phyloP scores from a whole-genome alignment of 2,797 vertebrate species.

The Sebastes taczanowskii region DNA sequence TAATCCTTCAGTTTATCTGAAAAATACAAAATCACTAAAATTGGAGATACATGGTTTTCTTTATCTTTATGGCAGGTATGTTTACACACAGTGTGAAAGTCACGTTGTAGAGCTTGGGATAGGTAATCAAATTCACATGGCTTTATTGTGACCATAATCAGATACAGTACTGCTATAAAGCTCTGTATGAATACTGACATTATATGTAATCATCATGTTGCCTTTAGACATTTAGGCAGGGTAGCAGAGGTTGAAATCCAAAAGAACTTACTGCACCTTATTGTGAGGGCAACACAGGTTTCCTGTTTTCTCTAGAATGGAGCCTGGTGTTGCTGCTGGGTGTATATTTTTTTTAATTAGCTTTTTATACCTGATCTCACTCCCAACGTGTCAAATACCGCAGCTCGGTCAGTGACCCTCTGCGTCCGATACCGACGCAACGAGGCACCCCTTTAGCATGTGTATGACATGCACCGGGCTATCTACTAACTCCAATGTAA shows the following conservation, averaged over 20 bases:
- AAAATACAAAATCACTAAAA: background rate
- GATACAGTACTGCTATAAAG: background rate
- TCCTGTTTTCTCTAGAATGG: background rate
- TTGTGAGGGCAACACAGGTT: too few species aligned
- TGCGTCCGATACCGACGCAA: too few species aligned
- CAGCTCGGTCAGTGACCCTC: too few species aligned
- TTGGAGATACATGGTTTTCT: background rate
- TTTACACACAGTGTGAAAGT: background rate
- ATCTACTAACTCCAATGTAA: background rate
- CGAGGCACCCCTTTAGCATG: background rate
- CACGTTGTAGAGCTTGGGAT: background rate
- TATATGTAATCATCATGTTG: background rate
- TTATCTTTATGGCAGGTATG: background rate
- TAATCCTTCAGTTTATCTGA: too few species aligned
- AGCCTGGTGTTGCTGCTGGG: background rate
- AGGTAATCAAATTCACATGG: background rate
- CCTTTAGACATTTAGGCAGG: background rate
- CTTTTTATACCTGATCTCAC: background rate
- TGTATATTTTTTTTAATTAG: background rate
- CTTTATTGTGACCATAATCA: background rate
- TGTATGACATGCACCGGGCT: background rate
- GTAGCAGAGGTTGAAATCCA: background rate
- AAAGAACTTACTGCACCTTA: background rate
- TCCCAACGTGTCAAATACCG: accelerated
- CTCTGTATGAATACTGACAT: background rate